Base-by-base conservation (phyloP, 2,113 vertebrate genomes). In the Pipa parva region DNA sequence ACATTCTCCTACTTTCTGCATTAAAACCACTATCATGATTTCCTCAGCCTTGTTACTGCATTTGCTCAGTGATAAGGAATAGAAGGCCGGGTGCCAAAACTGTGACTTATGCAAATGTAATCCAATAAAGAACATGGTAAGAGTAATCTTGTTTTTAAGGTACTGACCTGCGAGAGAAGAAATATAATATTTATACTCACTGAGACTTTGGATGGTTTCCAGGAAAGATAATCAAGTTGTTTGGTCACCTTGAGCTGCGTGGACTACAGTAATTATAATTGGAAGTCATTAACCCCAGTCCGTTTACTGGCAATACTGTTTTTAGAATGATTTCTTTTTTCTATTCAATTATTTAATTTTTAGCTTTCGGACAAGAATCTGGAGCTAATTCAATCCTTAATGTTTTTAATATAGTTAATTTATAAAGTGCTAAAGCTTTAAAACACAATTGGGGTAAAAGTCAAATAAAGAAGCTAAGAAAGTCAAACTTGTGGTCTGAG, bases 11-110 rank as follows among this genome's bases (percentile, higher is more conserved):
- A n/a, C n/a, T n/a, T n/a, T n/a, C n/a, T n/a, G n/a, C n/a, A n/a
- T n/a, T n/a, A n/a, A n/a, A n/a, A n/a, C 26, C 46, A 17, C 15
- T 70, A 70, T 61, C 58, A 24, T 21, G 24, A 70, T 70, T 70
- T 70, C 18, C 48, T 7, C 65, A 24, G 66, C 45, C 48, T 54
- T 36, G 33, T 50, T 70, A 24, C 24, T 50, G 58, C 20, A 39
- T 51, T 37, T 68, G 9, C 46, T n/a, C 39, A n/a, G 45, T 51
- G 55, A 49, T 60, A 58, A 45, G 46, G 45, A 54, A 45, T 70
- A 27, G 42, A 18, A 13, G 28, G 42, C 21, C 46, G 25, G 15
- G 7, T n/a, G 46, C 37, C 26, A 58, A 66, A 58, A 33, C 37
- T 58, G 39, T 13, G 9, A 5, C 52, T 42, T n/a, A 36, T 18